Evolutionary conservation across 2,888 invertebrate genomes (phyloP).

Genomic region (Dascillus cervinus): DNA sequence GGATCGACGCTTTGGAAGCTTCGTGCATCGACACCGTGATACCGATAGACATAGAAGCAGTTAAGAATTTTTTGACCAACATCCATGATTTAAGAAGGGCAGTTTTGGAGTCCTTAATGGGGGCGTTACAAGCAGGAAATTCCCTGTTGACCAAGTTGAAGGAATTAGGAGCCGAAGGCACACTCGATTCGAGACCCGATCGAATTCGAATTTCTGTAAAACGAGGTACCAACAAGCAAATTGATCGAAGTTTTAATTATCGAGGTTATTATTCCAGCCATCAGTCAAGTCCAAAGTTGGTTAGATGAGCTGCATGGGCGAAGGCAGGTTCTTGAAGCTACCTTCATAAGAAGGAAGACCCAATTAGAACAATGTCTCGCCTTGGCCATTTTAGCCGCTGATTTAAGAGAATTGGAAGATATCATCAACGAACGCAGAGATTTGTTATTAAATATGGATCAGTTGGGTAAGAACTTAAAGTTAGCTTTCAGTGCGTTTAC

Average conservation of each 20-base stretch:
- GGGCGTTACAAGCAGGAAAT: conserved; percentile 74
- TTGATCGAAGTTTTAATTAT: background rate
- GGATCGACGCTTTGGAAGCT: conserved; percentile 60
- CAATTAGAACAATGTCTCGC: conserved; percentile 74
- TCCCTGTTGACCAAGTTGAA: conserved; percentile 64
- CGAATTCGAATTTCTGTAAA: conserved; percentile 42
- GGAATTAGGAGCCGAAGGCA: conserved; percentile 65
- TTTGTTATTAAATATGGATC: conserved; percentile 49
- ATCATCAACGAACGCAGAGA: conserved; percentile 49
- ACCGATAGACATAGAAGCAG: conserved; percentile 64
- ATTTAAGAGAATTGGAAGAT: conserved; percentile 58
- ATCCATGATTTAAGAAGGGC: conserved; percentile 64
- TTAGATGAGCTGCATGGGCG: conserved; percentile 68
- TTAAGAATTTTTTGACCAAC: conserved; percentile 59
- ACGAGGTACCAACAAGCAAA: conserved; percentile 33
- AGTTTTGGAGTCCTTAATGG: conserved; percentile 69
- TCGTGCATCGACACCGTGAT: conserved; percentile 60
- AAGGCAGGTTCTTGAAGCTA: conserved; percentile 61
- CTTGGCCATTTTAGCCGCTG: conserved; percentile 63
- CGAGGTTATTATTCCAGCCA: conserved; percentile 41
- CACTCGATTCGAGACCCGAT: conserved; percentile 67
- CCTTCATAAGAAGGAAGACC: conserved; percentile 60
- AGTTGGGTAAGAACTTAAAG: conserved; percentile 44
- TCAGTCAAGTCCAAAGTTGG: conserved; percentile 66
- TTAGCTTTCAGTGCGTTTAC: conserved; percentile 28